A percentile compares a stretch with the other conserved stretches of the same genome.
Evolutionary conservation across 1,140 invertebrate species (phyloP).

Genomic region (Drosophila pseudoananassae): DNA sequence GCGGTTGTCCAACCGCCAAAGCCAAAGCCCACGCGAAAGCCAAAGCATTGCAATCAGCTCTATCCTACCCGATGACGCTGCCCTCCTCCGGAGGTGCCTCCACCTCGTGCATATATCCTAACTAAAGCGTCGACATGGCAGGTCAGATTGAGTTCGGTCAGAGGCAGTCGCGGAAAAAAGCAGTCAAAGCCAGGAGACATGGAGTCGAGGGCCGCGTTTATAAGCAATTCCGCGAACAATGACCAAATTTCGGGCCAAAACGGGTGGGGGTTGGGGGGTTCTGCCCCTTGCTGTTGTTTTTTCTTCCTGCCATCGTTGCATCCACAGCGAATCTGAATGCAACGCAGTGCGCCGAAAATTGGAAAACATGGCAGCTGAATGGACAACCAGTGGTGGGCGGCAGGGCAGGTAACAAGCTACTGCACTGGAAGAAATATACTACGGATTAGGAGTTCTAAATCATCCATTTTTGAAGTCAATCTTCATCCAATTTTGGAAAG

Average conservation of each 20-base stretch:
- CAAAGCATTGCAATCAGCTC: constrained; percentile 40
- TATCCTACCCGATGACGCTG: background rate
- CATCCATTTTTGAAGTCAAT: too few relatives aligned
- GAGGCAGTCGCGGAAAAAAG: background rate
- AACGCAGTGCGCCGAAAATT: constrained; percentile 70
- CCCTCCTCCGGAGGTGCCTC: background rate
- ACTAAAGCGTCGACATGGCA: constrained; percentile 57
- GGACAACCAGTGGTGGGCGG: constrained; percentile 22
- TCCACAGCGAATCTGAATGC: constrained; percentile 63
- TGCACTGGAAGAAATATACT: background rate
- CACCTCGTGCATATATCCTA: constrained; percentile 14
- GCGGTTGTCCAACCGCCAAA: constrained; percentile 48
- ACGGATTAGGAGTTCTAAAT: background rate
- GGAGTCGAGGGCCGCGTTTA: constrained; percentile 45
- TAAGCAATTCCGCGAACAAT: constrained; percentile 81
- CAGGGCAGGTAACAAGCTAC: background rate
- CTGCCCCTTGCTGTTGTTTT: constrained; percentile 21
- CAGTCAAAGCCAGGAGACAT: too few relatives aligned
- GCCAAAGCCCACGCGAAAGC: constrained; percentile 21
- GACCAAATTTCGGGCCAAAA: constrained; percentile 71
- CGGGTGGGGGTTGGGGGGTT: background rate
- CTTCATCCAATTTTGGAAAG: too few relatives aligned
- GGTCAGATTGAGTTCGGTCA: constrained; percentile 60
- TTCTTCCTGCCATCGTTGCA: constrained; percentile 20
- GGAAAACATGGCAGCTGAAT: constrained; percentile 74